Base-by-base conservation (phyloP, 2,888 invertebrate species). In the Geotrupes spiniger region DNA sequence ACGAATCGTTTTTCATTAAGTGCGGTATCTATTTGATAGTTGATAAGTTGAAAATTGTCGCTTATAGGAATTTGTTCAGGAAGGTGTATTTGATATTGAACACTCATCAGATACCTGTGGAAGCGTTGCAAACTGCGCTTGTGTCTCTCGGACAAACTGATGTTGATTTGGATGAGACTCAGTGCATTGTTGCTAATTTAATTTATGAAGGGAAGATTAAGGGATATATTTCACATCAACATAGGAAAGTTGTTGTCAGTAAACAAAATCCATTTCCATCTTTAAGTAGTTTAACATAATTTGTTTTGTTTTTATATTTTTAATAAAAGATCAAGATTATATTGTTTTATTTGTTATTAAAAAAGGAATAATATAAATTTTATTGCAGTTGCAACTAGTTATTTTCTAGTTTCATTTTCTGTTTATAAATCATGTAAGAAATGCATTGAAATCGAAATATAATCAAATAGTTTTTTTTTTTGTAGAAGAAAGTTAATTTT, bases 21-120 rank as follows among this genome's bases (percentile, higher is more conserved):
- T 93, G 90, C 63, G 98, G 98, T n/a, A 95, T 99, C 61, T 99
- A 95, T 74, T 78, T 99, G 43, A 92, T 99, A 63, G 86, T 99
- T 11, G 98, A 99, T 68, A 97, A 97, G 71, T 76, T 99, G 6
- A 94, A 95, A 73, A 89, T 93, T 46, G 89, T 94, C 51, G 93
- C 96, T 0, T 96, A 95, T 69, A 81, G 98, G 53, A 99, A 97
- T 77, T 80, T 99, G 46, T 97, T 98, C 71, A 91, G 94, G 63
- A 95, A 90, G 78, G 94, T 89, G 74, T 89, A 87, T 70, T 66
- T 86, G 39, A 81, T 84, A 21, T 77, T 86, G 53, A 84, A 85
- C 58, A 84, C 84, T 0, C 92, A 95, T 78, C 93, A 94, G 69
- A 85, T 99, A 59, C 90, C 93, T 9, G 85, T 99, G 42, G 82